A percentile compares a stretch with the other conserved stretches of the same genome.
Conservation (phyloP, 2,888 invertebrate genomes). For the Diloba caeruleocephala region DNA sequence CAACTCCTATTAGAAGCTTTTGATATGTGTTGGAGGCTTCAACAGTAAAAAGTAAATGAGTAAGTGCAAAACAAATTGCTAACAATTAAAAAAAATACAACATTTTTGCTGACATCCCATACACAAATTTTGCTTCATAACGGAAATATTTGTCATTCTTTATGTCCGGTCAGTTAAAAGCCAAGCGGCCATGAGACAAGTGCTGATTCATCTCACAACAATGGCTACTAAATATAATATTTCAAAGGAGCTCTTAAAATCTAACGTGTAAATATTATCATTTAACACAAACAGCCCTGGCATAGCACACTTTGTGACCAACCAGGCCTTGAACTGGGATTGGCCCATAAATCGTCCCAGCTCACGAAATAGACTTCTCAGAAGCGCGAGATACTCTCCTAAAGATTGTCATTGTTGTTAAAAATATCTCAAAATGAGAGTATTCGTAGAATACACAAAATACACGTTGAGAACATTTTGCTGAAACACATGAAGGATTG, state of each 20-base stretch:
- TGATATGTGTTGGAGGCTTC: too few species aligned
- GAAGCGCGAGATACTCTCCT: slow-evolving; percentile 34
- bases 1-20: too few species aligned
- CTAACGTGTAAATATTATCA: slow-evolving; percentile 57
- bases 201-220: slow-evolving; percentile 49
- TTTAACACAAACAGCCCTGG: slow-evolving; percentile 44
- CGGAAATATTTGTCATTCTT: slow-evolving; percentile 43
- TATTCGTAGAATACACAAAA: slow-evolving; percentile 24
- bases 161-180: slow-evolving; percentile 30
- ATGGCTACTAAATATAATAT: slow-evolving; percentile 58
- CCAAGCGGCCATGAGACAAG: slow-evolving; percentile 38
- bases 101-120: neutral
- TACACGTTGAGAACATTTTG: slow-evolving; percentile 2
- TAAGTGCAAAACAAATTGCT: too few species aligned
- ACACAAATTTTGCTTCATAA: slow-evolving; percentile 3
- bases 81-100: too few species aligned
- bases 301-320: slow-evolving; percentile 52
- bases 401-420: slow-evolving; percentile 47
- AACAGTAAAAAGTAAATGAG: too few species aligned
- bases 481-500: slow-evolving; percentile 15
- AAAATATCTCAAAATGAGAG: slow-evolving; percentile 25
- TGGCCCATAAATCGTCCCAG: slow-evolving; percentile 41
- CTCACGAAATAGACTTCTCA: slow-evolving; percentile 44
- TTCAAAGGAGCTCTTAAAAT: slow-evolving; percentile 56
- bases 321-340: slow-evolving; percentile 40